phyloP scores from a whole-genome alignment of 2,888 invertebrate species.

The Julus scandinavius region DNA sequence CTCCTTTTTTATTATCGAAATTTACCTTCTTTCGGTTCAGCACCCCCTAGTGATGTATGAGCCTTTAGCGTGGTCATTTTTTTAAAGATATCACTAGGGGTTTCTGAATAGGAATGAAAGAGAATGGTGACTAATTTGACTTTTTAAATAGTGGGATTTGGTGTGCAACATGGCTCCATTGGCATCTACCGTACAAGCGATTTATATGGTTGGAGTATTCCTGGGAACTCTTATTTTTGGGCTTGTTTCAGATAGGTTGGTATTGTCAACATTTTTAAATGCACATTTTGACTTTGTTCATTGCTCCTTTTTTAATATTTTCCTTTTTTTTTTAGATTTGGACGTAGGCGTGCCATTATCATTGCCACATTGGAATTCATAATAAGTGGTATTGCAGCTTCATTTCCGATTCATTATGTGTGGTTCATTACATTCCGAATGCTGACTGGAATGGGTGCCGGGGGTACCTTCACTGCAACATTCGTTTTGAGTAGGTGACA shows the following conservation, averaged over 20 bases:
- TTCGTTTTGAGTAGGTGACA: conserved; percentile 50
- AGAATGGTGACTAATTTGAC: background rate
- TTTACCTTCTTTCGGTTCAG: background rate
- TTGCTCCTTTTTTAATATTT: background rate
- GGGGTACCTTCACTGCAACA: conserved; percentile 49
- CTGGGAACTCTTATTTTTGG: conserved; percentile 51
- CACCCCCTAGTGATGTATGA: too few relatives aligned
- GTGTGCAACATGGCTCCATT: conserved; percentile 52
- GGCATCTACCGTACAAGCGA: conserved; percentile 51
- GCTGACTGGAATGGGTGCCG: conserved; percentile 53
- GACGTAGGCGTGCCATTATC: conserved; percentile 14
- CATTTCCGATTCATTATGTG: conserved; percentile 54
- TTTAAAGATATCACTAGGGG: too few relatives aligned
- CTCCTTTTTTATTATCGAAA: background rate
- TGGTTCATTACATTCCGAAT: conserved; percentile 52
- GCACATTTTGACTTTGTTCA: background rate
- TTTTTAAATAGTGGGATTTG: conserved; percentile 48
- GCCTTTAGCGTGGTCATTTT: too few relatives aligned
- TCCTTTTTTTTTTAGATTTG: conserved; percentile 8
- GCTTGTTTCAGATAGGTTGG: conserved; percentile 46
- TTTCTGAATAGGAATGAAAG: too few relatives aligned
- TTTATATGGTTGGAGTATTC: conserved; percentile 53
- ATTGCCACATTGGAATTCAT: conserved; percentile 47
- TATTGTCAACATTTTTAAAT: background rate
- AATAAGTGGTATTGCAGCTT: conserved; percentile 5